phyloP scores from a whole-genome alignment of 2,113 vertebrate species.

The Mellivora capensis region DNA sequence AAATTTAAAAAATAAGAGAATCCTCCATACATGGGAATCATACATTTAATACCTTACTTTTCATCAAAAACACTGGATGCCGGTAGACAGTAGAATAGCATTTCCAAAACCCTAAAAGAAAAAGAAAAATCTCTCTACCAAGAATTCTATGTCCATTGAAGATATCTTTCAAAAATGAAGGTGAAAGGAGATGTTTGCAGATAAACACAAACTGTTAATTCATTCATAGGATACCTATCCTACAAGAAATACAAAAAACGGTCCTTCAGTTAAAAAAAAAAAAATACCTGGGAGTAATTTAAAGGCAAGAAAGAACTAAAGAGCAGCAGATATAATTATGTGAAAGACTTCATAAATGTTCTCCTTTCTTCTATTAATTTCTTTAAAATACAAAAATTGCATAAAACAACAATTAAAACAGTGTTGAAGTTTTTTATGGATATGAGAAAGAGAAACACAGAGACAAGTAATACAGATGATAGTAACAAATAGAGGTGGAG shows the following conservation, averaged over 20 bases:
- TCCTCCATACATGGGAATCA: no score
- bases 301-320: not conserved
- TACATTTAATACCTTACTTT: not conserved
- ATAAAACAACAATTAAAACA: not conserved
- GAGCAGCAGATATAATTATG: not conserved
- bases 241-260: not conserved
- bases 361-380: not conserved
- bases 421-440: not conserved
- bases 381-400: not conserved
- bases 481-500: not conserved
- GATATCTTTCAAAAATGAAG: not conserved
- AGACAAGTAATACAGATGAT: not conserved
- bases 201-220: not conserved
- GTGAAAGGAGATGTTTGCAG: not conserved
- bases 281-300: not conserved
- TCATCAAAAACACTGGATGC: not conserved
- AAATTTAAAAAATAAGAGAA: not conserved
- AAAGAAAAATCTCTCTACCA: not conserved
- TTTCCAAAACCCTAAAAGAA: not conserved
- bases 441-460: not conserved
- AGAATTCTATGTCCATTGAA: not conserved
- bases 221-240: not conserved
- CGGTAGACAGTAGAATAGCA: not conserved
- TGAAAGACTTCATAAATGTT: not conserved
- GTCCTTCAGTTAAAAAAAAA: not conserved